Evolutionary conservation across 2,888 invertebrate genomes (phyloP).

Genomic region (Patella ulyssiponensis): DNA sequence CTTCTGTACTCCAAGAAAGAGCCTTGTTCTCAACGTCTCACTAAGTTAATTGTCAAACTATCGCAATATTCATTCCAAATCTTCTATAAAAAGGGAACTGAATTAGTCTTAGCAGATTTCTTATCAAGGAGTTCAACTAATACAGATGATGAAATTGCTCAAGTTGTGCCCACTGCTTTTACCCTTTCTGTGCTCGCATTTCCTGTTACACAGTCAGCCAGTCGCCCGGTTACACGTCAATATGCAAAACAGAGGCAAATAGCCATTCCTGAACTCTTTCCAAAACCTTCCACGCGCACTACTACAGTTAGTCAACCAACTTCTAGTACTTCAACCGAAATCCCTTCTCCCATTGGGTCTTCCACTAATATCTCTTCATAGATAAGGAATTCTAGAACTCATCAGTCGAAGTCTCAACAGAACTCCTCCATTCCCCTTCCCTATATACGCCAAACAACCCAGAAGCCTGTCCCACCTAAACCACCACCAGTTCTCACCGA

Average conservation of each 20-base stretch:
- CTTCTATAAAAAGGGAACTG: neutral
- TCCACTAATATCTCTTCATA: no score
- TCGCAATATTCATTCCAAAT: neutral
- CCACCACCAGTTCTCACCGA: no score
- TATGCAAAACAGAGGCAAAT: slow-evolving; percentile 3
- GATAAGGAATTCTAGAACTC: no score
- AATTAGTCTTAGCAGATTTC: slow-evolving; percentile 3
- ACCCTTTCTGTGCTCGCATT: neutral
- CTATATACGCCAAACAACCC: no score
- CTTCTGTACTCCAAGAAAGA: neutral
- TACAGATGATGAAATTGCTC: neutral
- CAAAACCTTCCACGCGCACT: neutral
- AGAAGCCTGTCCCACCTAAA: no score
- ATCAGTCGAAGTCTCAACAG: no score
- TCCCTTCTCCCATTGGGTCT: no score
- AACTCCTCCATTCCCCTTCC: no score
- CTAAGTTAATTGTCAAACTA: neutral
- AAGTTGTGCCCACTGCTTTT: slow-evolving; percentile 6
- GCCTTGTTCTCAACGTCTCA: neutral
- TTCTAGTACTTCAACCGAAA: neutral
- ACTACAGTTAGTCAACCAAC: neutral
- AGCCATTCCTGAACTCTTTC: neutral
- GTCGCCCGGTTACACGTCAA: neutral
- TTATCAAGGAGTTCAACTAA: neutral
- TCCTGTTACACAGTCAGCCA: neutral